Evolutionary conservation across 2,113 vertebrate species (phyloP), one percentile per base, ranked within the genome.

Genomic region (Seriola rivoliana): DNA sequence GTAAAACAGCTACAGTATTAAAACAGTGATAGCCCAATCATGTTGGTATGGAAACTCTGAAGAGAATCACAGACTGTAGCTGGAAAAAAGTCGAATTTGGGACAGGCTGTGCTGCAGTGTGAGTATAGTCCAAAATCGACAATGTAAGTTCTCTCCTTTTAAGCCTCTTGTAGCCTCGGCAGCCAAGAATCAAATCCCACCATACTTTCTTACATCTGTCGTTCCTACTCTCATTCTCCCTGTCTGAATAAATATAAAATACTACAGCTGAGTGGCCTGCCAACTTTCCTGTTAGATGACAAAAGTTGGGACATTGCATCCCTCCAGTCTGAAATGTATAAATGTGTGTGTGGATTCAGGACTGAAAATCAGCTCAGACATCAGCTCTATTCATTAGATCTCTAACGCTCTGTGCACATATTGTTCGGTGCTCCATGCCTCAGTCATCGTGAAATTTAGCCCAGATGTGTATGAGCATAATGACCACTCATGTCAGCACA

Each of bases 121-220:
- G 76, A 60, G 48, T 40, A 62, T 5, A 21, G 10, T 54, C n/a
- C 62, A 29, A 71, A 50, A 50, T 63, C 6, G 40, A 44, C 67
- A 42, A 21, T 57, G 64, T 50, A 62, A 69, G 1, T 63, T 57
- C 25, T 19, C 48, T 68, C 57, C 17, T 69, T 74, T 29, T 57
- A 12, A 85, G 70, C 82, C 8, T 38, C 46, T 69, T 46, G 60
- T 71, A 40, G 17, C n/a, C 38, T 68, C 1, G 4, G 44, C 19
- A 50, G 23, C 75, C 25, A 44, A 57, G 58, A 57, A 79, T 70
- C 58, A 64, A 57, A 60, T 74, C 46, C 82, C 50, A 74, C 38
- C 64, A 64, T 48, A 57, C n/a, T 64, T 84, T 57, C 38, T 57
- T 55, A 70, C 57, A 75, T 85, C 71, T 52, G 52, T 71, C 16